Conservation (phyloP, 2,888 invertebrate species). For the Ophion slaviceki region DNA sequence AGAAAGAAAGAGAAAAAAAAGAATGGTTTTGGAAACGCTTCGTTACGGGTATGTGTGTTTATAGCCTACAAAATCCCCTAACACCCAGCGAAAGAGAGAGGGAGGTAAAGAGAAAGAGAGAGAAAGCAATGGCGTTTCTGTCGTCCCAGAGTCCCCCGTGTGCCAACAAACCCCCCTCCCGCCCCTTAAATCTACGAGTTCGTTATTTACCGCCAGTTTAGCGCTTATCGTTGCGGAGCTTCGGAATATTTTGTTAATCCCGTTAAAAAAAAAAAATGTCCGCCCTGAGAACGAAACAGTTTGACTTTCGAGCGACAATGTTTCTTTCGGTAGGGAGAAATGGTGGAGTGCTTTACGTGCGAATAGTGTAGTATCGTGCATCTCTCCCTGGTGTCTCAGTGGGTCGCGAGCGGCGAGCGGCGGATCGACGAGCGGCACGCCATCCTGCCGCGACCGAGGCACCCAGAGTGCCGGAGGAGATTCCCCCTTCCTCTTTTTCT, state of each 20-base stretch:
- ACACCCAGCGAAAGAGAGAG: constrained; percentile 68
- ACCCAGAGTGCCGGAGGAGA: constrained; percentile 61
- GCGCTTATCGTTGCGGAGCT: background rate
- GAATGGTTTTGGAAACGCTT: constrained; percentile 52
- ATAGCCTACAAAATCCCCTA: constrained; percentile 81
- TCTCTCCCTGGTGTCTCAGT: constrained; percentile 63
- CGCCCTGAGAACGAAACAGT: background rate
- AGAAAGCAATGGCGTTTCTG: constrained; percentile 81
- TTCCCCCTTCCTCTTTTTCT: constrained; percentile 35
- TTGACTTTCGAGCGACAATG: constrained; percentile 6
- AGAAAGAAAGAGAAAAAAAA: constrained; percentile 10
- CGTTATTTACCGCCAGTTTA: constrained; percentile 55
- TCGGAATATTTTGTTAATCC: background rate
- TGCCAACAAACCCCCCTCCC: constrained; percentile 63
- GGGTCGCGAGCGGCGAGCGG: constrained; percentile 63
- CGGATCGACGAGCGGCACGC: constrained; percentile 77
- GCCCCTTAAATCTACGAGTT: constrained; percentile 17
- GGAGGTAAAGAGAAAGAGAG: constrained; percentile 23
- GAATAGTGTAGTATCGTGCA: constrained; percentile 60
- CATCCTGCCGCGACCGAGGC: constrained; percentile 77
- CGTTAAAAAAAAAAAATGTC: constrained; percentile 18
- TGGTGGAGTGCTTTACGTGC: constrained; percentile 68
- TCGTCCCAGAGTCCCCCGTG: constrained; percentile 70
- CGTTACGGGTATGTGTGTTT: constrained; percentile 77
- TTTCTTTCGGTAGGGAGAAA: constrained; percentile 51